phyloP scores from a whole-genome alignment of 2,888 invertebrate species.

The Palloptera scutellata region DNA sequence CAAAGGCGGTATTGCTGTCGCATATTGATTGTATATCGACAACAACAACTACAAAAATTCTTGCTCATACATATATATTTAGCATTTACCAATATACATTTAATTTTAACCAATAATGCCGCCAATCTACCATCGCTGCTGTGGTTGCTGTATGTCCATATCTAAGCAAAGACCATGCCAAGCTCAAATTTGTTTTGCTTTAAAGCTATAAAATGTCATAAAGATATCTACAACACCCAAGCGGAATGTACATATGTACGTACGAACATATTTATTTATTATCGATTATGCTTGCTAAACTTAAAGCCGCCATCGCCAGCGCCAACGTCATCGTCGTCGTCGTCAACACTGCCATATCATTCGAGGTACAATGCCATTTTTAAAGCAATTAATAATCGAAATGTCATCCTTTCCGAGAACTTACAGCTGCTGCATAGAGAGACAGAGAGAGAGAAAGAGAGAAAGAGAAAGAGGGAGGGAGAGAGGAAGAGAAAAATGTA shows the following conservation, averaged over 20 bases:
- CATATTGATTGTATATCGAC: background rate
- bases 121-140: background rate
- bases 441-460: too few relatives aligned
- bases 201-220: too few relatives aligned
- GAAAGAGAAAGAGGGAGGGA: too few relatives aligned
- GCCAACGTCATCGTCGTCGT: background rate
- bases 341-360: background rate
- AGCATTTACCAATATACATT: too few relatives aligned
- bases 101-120: background rate
- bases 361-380: conserved; percentile 39
- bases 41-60: too few relatives aligned
- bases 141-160: background rate
- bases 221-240: background rate
- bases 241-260: background rate
- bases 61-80: too few relatives aligned
- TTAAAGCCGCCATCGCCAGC: background rate
- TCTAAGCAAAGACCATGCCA: background rate
- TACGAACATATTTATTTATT: background rate
- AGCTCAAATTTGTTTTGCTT: background rate
- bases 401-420: conserved; percentile 44
- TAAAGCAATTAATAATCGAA: conserved; percentile 47
- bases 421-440: too few relatives aligned
- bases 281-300: background rate
- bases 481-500: too few relatives aligned
- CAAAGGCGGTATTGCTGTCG: conserved; percentile 2